Conservation (phyloP, 2,888 invertebrate genomes). For the Ophraella communa region DNA sequence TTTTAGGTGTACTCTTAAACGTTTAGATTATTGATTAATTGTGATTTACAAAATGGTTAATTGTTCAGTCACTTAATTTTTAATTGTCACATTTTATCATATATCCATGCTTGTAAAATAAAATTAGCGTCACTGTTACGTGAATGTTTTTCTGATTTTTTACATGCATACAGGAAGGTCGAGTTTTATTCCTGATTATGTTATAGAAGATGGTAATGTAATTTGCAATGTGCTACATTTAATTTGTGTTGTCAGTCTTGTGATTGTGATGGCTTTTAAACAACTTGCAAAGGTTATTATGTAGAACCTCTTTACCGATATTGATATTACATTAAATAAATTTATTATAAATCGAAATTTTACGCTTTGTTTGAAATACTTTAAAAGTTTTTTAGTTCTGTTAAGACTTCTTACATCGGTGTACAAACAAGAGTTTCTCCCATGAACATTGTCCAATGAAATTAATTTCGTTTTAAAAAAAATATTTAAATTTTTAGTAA, state of each 20-base stretch:
- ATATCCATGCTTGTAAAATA: neutral
- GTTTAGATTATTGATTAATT: too few species aligned
- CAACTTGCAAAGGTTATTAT: neutral
- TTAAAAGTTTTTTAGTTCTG: too few species aligned
- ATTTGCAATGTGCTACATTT: constrained; percentile 12
- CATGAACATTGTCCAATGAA: too few species aligned
- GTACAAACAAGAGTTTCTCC: too few species aligned
- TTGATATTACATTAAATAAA: too few species aligned
- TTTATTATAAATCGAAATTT: too few species aligned
- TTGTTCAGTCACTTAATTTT: neutral
- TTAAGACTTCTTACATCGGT: too few species aligned
- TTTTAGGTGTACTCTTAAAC: too few species aligned
- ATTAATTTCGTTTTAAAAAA: too few species aligned
- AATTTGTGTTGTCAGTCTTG: constrained; percentile 6
- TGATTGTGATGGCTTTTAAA: constrained; percentile 10
- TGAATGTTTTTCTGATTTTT: constrained; percentile 34
- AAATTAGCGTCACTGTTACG: neutral
- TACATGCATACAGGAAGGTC: constrained; percentile 57
- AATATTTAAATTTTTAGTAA: too few species aligned
- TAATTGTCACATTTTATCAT: too few species aligned
- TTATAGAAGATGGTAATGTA: constrained; percentile 56
- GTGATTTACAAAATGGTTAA: neutral
- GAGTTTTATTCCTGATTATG: constrained; percentile 57
- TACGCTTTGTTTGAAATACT: too few species aligned
- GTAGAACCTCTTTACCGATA: neutral